Evolutionary conservation across 2,888 invertebrate species (phyloP), one percentile per base, ranked within the genome.

Genomic region (Macroteleia sp.): DNA sequence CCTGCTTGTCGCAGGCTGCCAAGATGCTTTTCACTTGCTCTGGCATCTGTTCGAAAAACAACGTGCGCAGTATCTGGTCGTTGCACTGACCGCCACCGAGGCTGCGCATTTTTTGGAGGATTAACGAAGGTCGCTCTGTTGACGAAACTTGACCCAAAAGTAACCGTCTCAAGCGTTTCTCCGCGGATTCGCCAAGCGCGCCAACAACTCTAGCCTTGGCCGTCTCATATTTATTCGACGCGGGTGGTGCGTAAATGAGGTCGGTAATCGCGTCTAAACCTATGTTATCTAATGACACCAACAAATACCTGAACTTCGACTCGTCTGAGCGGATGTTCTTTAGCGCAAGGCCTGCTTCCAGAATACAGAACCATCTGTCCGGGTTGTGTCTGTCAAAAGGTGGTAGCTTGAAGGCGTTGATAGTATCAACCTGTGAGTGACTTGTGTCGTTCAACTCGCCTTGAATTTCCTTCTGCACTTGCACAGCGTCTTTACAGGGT

Each of bases 41-140:
- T 0, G 41, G 67, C 10, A 69, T 5, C 10, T 70, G 59, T 32
- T 61, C 70, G 4, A 70, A 3, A 10, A 70, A 70, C 6, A 70
- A 12, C 0, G 39, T n/a, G 1, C 19, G 30, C 1, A 69, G 1
- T 1, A 69, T 36, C 0, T 10, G 20, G 14, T 61, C 52, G 12
- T n/a, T 39, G 17, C 17, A 39, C 9, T 39, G 39, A 17, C 34
- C 62, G 0, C 17, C 36, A 3, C n/a, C 25, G 1, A 62, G 41
- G 5, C n/a, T 16, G 0, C 62, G 41, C 22, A 70, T 30, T 8
- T 16, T 36, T 1, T 34, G 17, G 9, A 42, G 32, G 10, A 61
- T 1, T 10, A 41, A 12, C 0, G 61, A 61, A 9, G 70, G 70
- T 61, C 9, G 17, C 52, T n/a, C 12, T 3, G 25, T 14, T 2